phyloP scores from a whole-genome alignment of 2,113 vertebrate genomes.

The Silurus glanis region DNA sequence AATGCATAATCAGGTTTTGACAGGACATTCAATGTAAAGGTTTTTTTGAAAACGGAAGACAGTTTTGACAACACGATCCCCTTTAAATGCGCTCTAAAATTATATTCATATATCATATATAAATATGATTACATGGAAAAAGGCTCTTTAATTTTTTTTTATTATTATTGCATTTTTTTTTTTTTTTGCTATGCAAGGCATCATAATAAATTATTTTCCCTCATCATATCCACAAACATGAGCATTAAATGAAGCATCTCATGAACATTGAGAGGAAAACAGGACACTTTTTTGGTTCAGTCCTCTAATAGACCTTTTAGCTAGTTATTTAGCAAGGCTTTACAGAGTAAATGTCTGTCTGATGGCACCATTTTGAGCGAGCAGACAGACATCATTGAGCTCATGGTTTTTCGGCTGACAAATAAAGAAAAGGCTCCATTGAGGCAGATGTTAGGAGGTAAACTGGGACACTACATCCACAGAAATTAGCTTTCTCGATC shows the following conservation, averaged over 20 bases:
- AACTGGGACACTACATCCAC: neutral
- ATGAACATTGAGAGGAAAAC: neutral
- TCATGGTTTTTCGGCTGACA: neutral
- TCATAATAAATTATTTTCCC: conserved; percentile 21
- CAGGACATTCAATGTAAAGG: conserved; percentile 58
- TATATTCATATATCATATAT: neutral
- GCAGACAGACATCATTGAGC: neutral
- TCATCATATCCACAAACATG: neutral
- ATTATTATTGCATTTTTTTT: conserved; percentile 9
- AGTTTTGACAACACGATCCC: conserved; percentile 55
- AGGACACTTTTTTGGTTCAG: neutral
- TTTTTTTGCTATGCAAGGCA: neutral
- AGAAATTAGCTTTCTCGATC: neutral
- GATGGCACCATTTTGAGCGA: neutral
- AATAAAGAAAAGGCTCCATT: neutral
- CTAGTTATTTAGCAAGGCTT: conserved; percentile 4
- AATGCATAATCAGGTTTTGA: conserved; percentile 2
- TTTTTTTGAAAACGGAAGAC: conserved; percentile 53
- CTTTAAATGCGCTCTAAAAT: neutral
- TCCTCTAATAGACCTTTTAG: neutral
- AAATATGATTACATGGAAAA: conserved; percentile 47
- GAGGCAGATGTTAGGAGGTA: conserved; percentile 17
- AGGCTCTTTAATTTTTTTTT: no score
- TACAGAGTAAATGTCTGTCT: neutral
- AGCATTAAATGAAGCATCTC: conserved; percentile 19